Evolutionary conservation across 2,797 vertebrate genomes (phyloP).

Genomic region (Myotis myotis): DNA sequence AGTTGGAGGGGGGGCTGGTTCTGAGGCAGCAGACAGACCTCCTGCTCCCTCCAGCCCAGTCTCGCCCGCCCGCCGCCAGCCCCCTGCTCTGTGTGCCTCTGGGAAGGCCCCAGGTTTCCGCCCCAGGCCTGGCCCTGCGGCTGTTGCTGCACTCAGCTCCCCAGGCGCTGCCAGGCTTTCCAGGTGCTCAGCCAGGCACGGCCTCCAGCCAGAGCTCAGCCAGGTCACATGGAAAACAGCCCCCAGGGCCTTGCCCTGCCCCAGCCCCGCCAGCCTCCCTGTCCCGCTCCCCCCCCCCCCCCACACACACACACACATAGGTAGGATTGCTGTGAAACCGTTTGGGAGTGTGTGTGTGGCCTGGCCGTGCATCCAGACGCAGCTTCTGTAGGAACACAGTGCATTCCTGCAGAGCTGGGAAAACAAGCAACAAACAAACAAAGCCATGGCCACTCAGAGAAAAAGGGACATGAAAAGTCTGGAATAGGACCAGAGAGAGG

Average conservation of each 20-base stretch:
- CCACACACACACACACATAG: too few relatives aligned
- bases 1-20: neutral
- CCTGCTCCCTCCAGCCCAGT: neutral
- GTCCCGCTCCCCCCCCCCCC: neutral
- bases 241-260: neutral
- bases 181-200: conserved; percentile 47
- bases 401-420: too few relatives aligned
- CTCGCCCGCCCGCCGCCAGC: neutral
- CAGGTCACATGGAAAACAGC: conserved; percentile 67
- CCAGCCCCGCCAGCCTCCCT: neutral
- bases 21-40: neutral
- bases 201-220: conserved; percentile 65
- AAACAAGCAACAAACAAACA: too few relatives aligned
- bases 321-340: neutral
- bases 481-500: too few relatives aligned
- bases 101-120: conserved; percentile 44
- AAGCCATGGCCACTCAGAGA: too few relatives aligned
- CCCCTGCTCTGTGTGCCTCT: neutral
- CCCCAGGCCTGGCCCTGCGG: conserved; percentile 44
- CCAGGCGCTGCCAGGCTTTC: conserved; percentile 47
- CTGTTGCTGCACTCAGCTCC: conserved; percentile 2
- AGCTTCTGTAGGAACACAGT: too few relatives aligned
- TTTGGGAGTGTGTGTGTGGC: neutral
- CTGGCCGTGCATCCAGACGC: too few relatives aligned
- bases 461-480: too few relatives aligned